Base-by-base conservation (phyloP, 1,140 invertebrate genomes). In the Drosophila orena region DNA sequence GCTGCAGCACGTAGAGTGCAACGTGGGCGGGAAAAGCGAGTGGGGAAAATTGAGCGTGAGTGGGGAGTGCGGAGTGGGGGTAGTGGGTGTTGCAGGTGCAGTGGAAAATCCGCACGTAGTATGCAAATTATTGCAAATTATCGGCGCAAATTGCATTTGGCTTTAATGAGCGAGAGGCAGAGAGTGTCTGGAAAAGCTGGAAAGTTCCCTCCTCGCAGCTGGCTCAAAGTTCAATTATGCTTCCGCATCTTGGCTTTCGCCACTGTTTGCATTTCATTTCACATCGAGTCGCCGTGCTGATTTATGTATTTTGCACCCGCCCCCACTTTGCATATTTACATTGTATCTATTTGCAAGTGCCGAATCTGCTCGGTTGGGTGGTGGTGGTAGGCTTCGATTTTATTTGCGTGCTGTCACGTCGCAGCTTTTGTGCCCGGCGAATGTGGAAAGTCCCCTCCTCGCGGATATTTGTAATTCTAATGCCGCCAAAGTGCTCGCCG, bases 111-210 rank as follows among this genome's bases (percentile, higher is more conserved):
- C n/a, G 42, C 81, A 86, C 84, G 84, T 86, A 69, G 61, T 64
- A 72, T 79, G 75, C 79, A 89, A 88, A 88, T 83, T 86, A 84
- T 79, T 83, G 84, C 75, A 79, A 83, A 79, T 77, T 86, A 83
- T 88, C 79, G 83, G 30, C 61, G 73, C 69, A 77, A 77, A 68
- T 74, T 84, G 70, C 57, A 65, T 83, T 64, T 64, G 73, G 54
- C 66, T 81, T 81, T 81, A 81, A 81, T 81, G 73, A 83, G 79
- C 46, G 27, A n/a, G n/a, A n/a, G n/a, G n/a, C n/a, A n/a, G 35
- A 34, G 34, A 37, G 50, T 22, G 34, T 46, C 56, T 73, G 30
- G 27, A n/a, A n/a, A n/a, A 50, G 38, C 42, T 60, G 43, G 11
- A 12, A 8, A 30, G 35, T 22, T 17, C 6, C 8, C 2, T 37